phyloP scores from a whole-genome alignment of 2,113 vertebrate genomes.

The Pandion haliaetus region DNA sequence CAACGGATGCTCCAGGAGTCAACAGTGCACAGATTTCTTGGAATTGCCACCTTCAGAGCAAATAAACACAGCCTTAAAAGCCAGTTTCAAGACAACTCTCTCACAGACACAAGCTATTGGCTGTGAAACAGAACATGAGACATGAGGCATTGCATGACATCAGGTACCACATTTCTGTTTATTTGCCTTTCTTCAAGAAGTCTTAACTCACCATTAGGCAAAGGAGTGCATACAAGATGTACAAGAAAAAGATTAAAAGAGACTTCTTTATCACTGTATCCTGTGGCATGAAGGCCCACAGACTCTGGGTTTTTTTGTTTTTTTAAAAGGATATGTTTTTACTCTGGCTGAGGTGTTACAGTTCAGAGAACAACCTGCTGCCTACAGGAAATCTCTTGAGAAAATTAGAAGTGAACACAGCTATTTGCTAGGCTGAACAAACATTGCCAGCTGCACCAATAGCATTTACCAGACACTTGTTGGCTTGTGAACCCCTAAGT shows the following conservation, averaged over 20 bases:
- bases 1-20: neutral
- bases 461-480: neutral
- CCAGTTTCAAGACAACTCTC: neutral
- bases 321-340: neutral
- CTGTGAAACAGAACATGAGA: neutral
- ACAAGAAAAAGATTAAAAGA: conserved; percentile 19
- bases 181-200: conserved; percentile 37
- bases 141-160: neutral
- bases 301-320: neutral
- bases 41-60: neutral
- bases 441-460: neutral
- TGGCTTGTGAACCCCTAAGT: neutral
- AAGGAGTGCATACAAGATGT: conserved; percentile 28
- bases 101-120: neutral
- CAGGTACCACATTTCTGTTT: conserved; percentile 5
- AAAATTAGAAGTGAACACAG: neutral
- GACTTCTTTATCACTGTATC: neutral
- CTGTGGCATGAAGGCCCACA: neutral
- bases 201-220: neutral
- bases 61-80: neutral
- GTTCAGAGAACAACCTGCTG: neutral
- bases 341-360: neutral
- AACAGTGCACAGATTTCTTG: neutral
- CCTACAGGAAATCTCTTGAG: neutral
- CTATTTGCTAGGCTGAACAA: neutral